Conservation (phyloP, 2,113 vertebrate genomes). For the Calyptommatus sinebrachiatus region DNA sequence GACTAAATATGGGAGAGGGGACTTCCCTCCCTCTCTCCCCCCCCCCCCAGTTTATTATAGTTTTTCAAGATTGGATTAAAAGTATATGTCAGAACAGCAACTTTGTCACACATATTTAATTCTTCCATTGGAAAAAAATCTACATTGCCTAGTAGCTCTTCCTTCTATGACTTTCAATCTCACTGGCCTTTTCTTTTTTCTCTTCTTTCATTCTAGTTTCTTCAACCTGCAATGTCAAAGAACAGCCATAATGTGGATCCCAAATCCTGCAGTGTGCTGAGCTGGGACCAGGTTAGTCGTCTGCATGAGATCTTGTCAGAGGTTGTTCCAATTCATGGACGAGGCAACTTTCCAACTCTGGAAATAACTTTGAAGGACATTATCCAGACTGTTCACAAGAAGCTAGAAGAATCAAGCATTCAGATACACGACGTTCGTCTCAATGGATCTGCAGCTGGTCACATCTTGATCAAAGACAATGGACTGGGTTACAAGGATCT, state of each 20-base stretch:
- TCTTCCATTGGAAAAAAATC: too few relatives aligned
- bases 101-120: too few relatives aligned
- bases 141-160: too few relatives aligned
- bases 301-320: constrained; percentile 89
- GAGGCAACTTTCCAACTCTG: constrained; percentile 95
- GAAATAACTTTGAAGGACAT: constrained; percentile 92
- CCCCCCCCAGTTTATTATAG: too few relatives aligned
- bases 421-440: constrained; percentile 87
- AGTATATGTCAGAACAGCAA: too few relatives aligned
- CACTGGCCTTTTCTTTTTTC: not conserved
- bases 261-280: constrained; percentile 81
- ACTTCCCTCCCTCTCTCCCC: too few relatives aligned
- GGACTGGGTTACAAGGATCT: constrained; percentile 95
- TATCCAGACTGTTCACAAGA: constrained; percentile 83
- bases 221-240: constrained; percentile 71
- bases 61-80: too few relatives aligned
- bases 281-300: constrained; percentile 92
- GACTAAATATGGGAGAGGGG: too few relatives aligned
- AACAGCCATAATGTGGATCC: constrained; percentile 65
- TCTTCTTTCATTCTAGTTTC: constrained; percentile 45
- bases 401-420: constrained; percentile 82
- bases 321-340: constrained; percentile 87
- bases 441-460: constrained; percentile 94
- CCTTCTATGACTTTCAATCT: not conserved
- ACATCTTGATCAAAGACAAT: constrained; percentile 92